Conservation (phyloP, 2,113 vertebrate genomes). For the Manacus vitellinus region DNA sequence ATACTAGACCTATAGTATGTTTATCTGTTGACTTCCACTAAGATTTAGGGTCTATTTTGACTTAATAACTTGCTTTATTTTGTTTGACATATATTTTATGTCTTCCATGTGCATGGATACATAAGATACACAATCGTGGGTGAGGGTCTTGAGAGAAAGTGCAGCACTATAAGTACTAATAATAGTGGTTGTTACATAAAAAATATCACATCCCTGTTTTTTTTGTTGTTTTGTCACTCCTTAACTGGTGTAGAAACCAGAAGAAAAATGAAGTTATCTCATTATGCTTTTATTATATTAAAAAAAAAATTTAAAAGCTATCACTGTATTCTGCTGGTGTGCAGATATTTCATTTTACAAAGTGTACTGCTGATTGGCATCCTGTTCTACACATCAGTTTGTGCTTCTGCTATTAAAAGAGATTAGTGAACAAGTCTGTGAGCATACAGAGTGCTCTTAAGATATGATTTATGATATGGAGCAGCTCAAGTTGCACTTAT, state of each 20-base stretch:
- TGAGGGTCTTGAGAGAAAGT: slow-evolving; percentile 78
- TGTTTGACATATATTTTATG: slow-evolving; percentile 86
- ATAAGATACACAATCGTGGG: slow-evolving; percentile 82
- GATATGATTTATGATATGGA: background rate
- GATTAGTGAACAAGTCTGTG: background rate
- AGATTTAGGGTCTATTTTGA: slow-evolving; percentile 81
- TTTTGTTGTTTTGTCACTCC: slow-evolving; percentile 5
- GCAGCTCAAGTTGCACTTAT: background rate
- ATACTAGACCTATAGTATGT: slow-evolving; percentile 76
- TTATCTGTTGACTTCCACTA: slow-evolving; percentile 85
- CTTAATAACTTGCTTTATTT: slow-evolving; percentile 81
- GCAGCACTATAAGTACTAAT: slow-evolving; percentile 61
- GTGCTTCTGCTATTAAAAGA: background rate
- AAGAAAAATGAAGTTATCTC: background rate
- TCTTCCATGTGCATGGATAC: slow-evolving; percentile 74
- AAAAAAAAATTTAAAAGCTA: background rate
- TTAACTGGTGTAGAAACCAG: background rate
- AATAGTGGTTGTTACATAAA: slow-evolving; percentile 18
- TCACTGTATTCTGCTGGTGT: background rate
- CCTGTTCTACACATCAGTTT: background rate
- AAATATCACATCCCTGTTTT: background rate
- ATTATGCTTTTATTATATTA: background rate
- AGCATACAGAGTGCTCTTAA: background rate
- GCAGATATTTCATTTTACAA: background rate
- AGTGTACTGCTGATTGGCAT: background rate